Base-by-base conservation (phyloP, 2,888 invertebrate genomes). In the Lepidonotus clava region DNA sequence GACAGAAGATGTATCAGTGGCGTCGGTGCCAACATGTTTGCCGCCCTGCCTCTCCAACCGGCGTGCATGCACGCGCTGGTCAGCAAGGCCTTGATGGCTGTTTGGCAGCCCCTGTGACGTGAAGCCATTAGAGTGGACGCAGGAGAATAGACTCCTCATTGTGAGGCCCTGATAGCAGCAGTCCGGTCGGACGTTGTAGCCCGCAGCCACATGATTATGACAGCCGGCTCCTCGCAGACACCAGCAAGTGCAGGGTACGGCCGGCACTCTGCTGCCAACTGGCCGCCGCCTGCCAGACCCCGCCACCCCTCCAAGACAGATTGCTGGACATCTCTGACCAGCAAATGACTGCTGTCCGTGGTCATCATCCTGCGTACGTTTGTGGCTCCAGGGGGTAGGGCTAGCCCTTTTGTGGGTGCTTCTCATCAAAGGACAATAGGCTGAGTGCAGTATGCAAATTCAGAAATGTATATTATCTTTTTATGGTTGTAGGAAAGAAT, bases 301-400 rank as follows among this genome's bases (percentile, higher is more conserved):
- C 46, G 8, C 46, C 46, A 8, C 46, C 71, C 71, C 38, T 71
- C 71, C n/a, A 38, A 71, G 1, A 71, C 36, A 71, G 71, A 34
- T 32, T 71, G 36, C 36, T 71, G 71, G 71, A 71, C 71, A 71
- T 21, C 71, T 34, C 71, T 71, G 71, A 71, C 71, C 71, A 71
- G 36, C 71, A 71, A 71, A 71, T 71, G 71, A 71, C 71, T 38
- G 36, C 71, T 38, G 36, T 56, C 14, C n/a, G n/a, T n/a, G n/a
- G n/a, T n/a, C n/a, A n/a, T n/a, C n/a, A n/a, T n/a, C n/a, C 36
- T 21, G 71, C 46, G 46, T n/a, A 46, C 46, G 46, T 8, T 18
- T 18, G 18, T 46, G 46, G 46, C 46, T 46, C 46, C 46, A 46
- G 46, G 46, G 46, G 46, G 18, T 18, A n/a, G n/a, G n/a, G n/a